phyloP scores from a whole-genome alignment of 2,797 vertebrate genomes.

The Bucorvus abyssinicus region DNA sequence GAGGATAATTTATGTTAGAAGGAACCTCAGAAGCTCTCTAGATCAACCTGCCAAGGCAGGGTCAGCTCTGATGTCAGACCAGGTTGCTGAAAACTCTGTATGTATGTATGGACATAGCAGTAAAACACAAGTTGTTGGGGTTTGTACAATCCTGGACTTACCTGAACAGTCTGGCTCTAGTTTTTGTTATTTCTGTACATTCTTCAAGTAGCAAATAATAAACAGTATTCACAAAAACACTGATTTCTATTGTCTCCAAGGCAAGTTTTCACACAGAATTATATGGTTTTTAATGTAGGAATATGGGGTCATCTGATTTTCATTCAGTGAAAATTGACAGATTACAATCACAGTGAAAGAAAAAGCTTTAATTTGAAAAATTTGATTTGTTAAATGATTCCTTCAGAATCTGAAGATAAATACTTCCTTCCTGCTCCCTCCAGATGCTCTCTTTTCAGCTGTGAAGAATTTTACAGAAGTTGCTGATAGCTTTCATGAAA shows the following conservation, averaged over 20 bases:
- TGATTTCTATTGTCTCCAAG: not conserved
- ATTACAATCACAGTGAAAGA: not conserved
- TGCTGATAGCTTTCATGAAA: conserved; percentile 80
- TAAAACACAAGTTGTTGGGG: not conserved
- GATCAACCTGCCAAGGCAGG: not conserved
- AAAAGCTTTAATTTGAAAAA: not conserved
- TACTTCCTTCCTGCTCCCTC: not conserved
- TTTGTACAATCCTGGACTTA: not conserved
- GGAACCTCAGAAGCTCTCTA: not conserved
- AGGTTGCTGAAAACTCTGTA: not conserved
- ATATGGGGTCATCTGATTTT: not conserved
- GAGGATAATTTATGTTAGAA: not conserved
- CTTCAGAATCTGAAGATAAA: not conserved
- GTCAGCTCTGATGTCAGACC: not conserved
- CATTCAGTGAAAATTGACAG: not conserved
- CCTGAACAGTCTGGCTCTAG: not conserved
- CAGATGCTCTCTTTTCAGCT: conserved; percentile 90
- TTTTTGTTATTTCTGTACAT: not conserved
- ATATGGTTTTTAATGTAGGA: not conserved
- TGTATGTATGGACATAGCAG: not conserved
- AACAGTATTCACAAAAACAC: not conserved
- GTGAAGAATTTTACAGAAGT: conserved; percentile 85
- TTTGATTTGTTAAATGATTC: not conserved
- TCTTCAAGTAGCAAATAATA: not conserved
- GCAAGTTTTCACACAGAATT: not conserved